Conservation (phyloP, 2,113 vertebrate genomes). For the Sitta europaea region DNA sequence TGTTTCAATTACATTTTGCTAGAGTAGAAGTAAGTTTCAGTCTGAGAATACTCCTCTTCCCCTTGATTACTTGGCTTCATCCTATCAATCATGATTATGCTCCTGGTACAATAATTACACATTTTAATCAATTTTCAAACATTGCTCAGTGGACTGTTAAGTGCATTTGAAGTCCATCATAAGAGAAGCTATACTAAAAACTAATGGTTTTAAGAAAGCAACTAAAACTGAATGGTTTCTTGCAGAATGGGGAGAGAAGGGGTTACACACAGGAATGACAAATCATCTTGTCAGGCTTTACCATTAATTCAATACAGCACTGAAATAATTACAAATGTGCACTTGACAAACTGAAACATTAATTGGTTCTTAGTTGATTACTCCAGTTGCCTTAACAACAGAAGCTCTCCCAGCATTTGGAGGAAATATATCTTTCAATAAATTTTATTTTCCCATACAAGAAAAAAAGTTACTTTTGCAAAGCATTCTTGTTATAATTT, state of each 20-base stretch:
- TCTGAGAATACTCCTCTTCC: neutral
- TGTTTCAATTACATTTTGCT: neutral
- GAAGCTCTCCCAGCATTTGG: neutral
- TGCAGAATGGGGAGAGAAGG: neutral
- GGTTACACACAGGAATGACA: neutral
- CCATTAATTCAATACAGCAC: neutral
- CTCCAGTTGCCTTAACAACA: neutral
- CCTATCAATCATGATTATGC: constrained; percentile 28
- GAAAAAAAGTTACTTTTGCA: neutral
- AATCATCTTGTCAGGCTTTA: neutral
- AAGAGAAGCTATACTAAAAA: neutral
- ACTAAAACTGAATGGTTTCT: neutral
- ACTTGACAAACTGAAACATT: constrained; percentile 1
- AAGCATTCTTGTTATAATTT: neutral
- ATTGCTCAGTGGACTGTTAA: constrained; percentile 17
- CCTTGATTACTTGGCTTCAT: neutral
- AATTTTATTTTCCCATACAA: constrained; percentile 5
- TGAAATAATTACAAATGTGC: constrained; percentile 15
- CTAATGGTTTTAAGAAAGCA: neutral
- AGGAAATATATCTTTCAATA: neutral
- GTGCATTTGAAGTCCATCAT: neutral
- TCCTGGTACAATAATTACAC: constrained; percentile 19
- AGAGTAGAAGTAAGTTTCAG: neutral
- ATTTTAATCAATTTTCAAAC: constrained; percentile 49
- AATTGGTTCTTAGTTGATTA: constrained; percentile 4